phyloP scores from a whole-genome alignment of 2,113 vertebrate species.

The Thermophis baileyi region DNA sequence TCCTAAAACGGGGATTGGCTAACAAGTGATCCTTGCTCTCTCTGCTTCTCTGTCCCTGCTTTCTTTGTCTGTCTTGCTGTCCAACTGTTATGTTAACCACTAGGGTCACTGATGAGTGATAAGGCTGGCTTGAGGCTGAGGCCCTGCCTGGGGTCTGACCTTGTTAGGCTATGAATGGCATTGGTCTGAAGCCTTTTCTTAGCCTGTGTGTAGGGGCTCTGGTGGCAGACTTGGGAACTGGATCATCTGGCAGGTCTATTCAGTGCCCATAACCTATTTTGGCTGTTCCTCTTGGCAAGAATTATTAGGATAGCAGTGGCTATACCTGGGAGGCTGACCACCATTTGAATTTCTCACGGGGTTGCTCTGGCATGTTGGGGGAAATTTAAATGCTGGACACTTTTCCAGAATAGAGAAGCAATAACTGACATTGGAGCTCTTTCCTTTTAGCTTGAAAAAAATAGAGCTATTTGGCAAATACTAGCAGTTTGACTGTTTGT shows the following conservation, averaged over 20 bases:
- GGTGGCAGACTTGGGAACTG: not conserved
- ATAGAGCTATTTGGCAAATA: not conserved
- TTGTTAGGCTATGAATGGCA: not conserved
- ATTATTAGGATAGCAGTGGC: not conserved
- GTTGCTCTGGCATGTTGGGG: not conserved
- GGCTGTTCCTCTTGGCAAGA: not conserved
- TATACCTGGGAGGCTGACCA: not conserved
- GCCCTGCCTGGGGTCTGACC: not conserved
- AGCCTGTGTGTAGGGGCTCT: not conserved
- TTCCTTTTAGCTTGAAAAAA: not conserved
- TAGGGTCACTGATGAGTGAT: not conserved
- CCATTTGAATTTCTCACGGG: not conserved
- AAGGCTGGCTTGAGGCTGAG: not conserved
- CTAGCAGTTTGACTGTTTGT: not conserved
- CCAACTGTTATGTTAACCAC: not conserved
- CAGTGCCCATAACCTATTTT: not conserved
- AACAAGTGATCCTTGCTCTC: conserved; percentile 39
- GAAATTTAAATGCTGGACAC: not conserved
- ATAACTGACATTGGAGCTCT: not conserved
- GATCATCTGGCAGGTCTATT: not conserved
- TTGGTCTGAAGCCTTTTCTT: not conserved
- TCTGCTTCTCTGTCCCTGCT: not conserved
- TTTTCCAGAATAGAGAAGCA: not conserved
- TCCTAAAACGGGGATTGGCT: conserved; percentile 27
- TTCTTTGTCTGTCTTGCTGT: not conserved